Percentiles rank a stretch among this genome's conserved stretches.
These are phyloP conservation scores for Aphaenogaster ashmeadi DNA, from an alignment of 1,140 invertebrate species.

Conservation along the genomic window DNA sequence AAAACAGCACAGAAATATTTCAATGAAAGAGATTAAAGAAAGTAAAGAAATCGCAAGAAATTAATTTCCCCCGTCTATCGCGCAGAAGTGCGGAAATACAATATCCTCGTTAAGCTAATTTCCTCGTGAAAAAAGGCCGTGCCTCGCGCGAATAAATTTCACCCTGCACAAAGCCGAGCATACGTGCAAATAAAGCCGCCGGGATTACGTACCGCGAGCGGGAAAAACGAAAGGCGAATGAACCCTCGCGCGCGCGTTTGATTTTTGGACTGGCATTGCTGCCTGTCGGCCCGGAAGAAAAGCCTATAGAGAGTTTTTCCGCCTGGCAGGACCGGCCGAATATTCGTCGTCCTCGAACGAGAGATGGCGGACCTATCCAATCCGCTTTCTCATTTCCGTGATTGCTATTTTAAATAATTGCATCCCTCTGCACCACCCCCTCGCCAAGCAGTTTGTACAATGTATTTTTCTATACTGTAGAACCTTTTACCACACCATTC, in stretches of 20 bases:
- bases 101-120: constrained; percentile 36
- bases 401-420: constrained; percentile 87
- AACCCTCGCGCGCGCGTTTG: constrained; percentile 77
- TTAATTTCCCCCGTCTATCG: neutral
- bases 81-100: neutral
- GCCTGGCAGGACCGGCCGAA: constrained; percentile 81
- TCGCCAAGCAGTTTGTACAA: constrained; percentile 72
- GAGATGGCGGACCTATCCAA: constrained; percentile 71
- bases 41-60: neutral
- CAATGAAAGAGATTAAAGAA: neutral
- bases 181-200: constrained; percentile 50
- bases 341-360: constrained; percentile 65
- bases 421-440: constrained; percentile 63
- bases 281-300: constrained; percentile 79
- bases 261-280: constrained; percentile 85
- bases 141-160: constrained; percentile 14
- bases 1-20: neutral
- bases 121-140: neutral
- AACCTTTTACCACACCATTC: constrained; percentile 14
- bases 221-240: neutral
- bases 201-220: constrained; percentile 31
- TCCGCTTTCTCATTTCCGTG: constrained; percentile 85
- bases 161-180: constrained; percentile 1
- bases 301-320: constrained; percentile 85
- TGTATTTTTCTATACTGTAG: constrained; percentile 65